Evolutionary conservation across 2,113 vertebrate species (phyloP).

Genomic region (Neogale vison): DNA sequence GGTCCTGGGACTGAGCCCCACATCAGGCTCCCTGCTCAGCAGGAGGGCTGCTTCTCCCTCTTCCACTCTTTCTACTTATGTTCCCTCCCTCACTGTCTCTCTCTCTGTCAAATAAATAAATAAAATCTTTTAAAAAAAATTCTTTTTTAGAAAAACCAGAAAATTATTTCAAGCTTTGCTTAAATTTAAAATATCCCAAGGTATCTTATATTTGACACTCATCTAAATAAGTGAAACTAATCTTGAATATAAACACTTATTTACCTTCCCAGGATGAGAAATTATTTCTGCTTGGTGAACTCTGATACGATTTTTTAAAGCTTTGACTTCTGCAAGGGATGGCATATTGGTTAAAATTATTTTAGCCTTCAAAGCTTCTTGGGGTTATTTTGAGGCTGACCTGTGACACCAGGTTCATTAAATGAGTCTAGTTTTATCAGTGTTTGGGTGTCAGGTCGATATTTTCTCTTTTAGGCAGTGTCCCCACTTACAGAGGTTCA

Average conservation of each 20-base stretch:
- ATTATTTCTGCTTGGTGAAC: not conserved
- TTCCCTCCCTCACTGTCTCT: too few relatives aligned
- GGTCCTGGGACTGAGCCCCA: too few relatives aligned
- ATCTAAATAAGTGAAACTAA: not conserved
- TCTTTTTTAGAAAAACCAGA: not conserved
- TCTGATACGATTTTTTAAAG: not conserved
- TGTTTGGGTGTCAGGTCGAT: not conserved
- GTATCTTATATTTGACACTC: not conserved
- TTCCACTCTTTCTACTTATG: too few relatives aligned
- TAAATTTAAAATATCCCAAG: not conserved
- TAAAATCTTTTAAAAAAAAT: not conserved
- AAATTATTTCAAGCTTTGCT: not conserved
- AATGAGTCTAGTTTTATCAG: not conserved
- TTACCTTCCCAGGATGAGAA: conserved; percentile 19
- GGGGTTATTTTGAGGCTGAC: not conserved
- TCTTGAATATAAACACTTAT: not conserved
- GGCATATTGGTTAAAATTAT: not conserved
- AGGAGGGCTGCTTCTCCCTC: too few relatives aligned
- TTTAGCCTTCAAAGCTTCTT: not conserved
- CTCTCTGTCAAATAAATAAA: too few relatives aligned
- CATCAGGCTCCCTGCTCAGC: too few relatives aligned
- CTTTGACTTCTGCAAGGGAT: not conserved
- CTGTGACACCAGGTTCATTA: not conserved
- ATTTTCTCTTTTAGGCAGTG: not conserved
- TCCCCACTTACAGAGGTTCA: not conserved